Percentiles rank a stretch among this genome's conserved stretches.
Evolutionary conservation across 2,797 vertebrate genomes (phyloP).

Genomic region (Apodemus agrarius): DNA sequence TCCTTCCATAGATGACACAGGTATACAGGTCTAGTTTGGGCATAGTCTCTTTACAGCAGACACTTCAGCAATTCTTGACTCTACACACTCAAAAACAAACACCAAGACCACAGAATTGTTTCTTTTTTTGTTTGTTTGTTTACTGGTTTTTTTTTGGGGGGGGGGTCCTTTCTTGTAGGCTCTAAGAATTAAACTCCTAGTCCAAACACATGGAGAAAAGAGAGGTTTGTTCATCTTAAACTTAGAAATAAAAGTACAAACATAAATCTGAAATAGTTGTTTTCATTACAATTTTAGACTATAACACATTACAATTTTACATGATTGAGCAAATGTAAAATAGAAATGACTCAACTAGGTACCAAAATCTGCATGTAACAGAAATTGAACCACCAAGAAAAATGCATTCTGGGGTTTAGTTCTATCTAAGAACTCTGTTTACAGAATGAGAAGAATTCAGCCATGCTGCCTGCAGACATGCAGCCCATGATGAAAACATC

Average conservation of each 20-base stretch:
- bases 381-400: constrained; percentile 81
- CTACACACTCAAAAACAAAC: constrained; percentile 35
- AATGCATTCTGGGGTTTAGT: constrained; percentile 53
- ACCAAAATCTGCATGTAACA: constrained; percentile 67
- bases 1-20: constrained; percentile 17
- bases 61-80: constrained; percentile 18
- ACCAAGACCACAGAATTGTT: background rate
- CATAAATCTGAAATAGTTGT: constrained; percentile 66
- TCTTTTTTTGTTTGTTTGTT: background rate
- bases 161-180: constrained; percentile 34
- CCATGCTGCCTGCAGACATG: constrained; percentile 42
- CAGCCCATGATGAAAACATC: constrained; percentile 67
- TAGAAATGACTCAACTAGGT: constrained; percentile 67
- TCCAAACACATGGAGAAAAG: constrained; percentile 61
- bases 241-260: constrained; percentile 69
- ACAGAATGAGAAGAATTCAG: constrained; percentile 74
- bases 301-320: constrained; percentile 64
- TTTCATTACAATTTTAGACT: constrained; percentile 73
- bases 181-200: constrained; percentile 72
- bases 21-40: background rate
- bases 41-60: constrained; percentile 49
- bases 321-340: constrained; percentile 27
- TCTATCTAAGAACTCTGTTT: constrained; percentile 74
- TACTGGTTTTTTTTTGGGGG: background rate
- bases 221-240: constrained; percentile 54